Evolutionary conservation across 35 echinoderm and acorn worm species (phyloP), one percentile per base, ranked within the genome.

Genomic region (Eucidaris tribuloides): DNA sequence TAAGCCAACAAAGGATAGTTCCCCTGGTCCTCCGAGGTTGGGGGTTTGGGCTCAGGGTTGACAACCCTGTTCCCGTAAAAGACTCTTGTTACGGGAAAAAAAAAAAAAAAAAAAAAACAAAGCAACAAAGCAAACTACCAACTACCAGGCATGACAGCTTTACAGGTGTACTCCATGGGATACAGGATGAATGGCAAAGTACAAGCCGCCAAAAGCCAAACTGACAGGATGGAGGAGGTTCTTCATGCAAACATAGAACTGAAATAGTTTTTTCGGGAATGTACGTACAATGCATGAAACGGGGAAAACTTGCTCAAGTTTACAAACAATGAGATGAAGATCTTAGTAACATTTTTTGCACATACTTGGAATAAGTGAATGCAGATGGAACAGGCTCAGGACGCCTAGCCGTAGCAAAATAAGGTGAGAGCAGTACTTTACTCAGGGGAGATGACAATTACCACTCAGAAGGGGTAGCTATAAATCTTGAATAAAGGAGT

Each of bases 241-340:
- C n/a, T n/a, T n/a, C n/a, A n/a, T n/a, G 7, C 59, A 41, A 31
- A 31, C 31, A 4, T 14, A 79, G 4, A 28, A 49, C 6, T 7
- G n/a, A 34, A 28, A 17, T 81, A 20, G 80, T 27, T 28, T 38
- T n/a, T n/a, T 5, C 3, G 62, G 80, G 80, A 83, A 83, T 83
- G 58, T 83, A 3, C 40, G 80, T n/a, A 83, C 80, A 41, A 46
- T 85, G 42, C 32, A 85, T 68, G 19, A 45, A 48, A 49, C 27
- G 9, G 62, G 62, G 7, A n/a, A 85, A 74, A 52, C 3, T 25
- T 2, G 41, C 24, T 46, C 62, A 85, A 50, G 11, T 85, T 7
- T n/a, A n/a, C n/a, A n/a, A 42, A 18, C 15, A 57, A 14, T 22
- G 82, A 85, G 32, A 85, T 85, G 82, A 22, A 57, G 32, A 85